Evolutionary conservation across 2,888 invertebrate genomes (phyloP), one percentile per base, ranked within the genome.

Genomic region (Chrysotoxum bicinctum): DNA sequence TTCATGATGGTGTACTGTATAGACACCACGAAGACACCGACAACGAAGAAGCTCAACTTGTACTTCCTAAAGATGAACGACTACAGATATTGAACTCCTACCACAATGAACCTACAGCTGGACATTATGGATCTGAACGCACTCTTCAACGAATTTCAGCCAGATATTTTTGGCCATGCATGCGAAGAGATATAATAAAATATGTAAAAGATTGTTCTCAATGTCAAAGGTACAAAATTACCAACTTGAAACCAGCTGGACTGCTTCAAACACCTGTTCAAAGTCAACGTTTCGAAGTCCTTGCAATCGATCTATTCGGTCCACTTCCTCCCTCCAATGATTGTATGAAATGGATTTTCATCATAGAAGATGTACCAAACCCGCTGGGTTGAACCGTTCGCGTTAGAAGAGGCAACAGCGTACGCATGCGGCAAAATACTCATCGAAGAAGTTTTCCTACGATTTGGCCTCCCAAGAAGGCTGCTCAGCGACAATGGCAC

Each of bases 401-500:
- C 90, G 0, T 56, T 90, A 1, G 52, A 83, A 8, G 56, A 16
- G 0, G 89, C 89, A n/a, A n/a, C n/a, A n/a, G n/a, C n/a, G n/a
- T n/a, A n/a, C 48, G 73, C 48, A 0, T 90, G 90, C 69, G 89
- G 89, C 0, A 70, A 43, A 0, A 87, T 74, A 0, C 74, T 91
- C 0, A 56, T 91, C 0, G 76, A 90, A 21, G 90, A 91, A 75
- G 68, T 91, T 0, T 88, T 91, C 23, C 56, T 91, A 8, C 80
- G 90, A 21, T 91, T 89, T 83, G 91, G 91, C 0, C 21, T 89
- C 0, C 90, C 89, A 0, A 50, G 91, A 0, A 69, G 89, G n/a
- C 12, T 91, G 0, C 87, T 90, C 6, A 89, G 89, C 14, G 90
- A 92, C 48, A 91, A 91, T 19, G 91, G 91, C 0, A 69, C 88